Evolutionary conservation across 2,797 vertebrate species (phyloP), one percentile per base, ranked within the genome.

Genomic region (Valencia hispanica): DNA sequence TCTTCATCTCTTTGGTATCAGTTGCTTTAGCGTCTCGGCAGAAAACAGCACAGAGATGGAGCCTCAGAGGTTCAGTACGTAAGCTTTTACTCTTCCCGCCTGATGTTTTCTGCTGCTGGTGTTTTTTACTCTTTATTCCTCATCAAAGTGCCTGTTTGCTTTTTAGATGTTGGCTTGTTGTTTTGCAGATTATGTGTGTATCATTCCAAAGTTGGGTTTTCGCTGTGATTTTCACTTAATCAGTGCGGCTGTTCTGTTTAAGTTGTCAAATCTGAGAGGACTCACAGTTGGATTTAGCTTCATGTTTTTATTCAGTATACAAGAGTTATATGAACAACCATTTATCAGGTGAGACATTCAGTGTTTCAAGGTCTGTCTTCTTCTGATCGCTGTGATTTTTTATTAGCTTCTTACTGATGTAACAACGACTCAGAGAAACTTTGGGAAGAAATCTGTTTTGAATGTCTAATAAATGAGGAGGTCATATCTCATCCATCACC

Each of bases 11-110:
- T 88, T 66, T 83, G 75, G 78, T 88, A 75, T 91, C 88, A 91
- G 87, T 90, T 87, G 90, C 88, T 85, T 83, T 18, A 83, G 83
- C 86, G 85, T 83, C 80, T 89, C 83, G 51, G 86, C 80, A 18
- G 84, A 75, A 14, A 82, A 84, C 88, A 83, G 82, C 85, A 82
- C 85, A 85, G 89, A 87, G 73, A 73, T 91, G 90, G 84, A 89
- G 83, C 91, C 91, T 86, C 86, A 86, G 85, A 90, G 86, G 88
- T 92, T 93, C 89, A 92, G 91, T 92, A 91, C 17, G 91, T 88
- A 86, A 80, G 53, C 71, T 4, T 71, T 80, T 4, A 79, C 63
- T 82, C 78, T 79, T 63, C 53, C 65, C 71, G 22, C 27, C 34
- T 65, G 70, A 9, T 79, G 3, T 81, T 72, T 51, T 43, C 30